Base-by-base conservation (phyloP, 2,888 invertebrate species). In the Mythimna albipuncta region DNA sequence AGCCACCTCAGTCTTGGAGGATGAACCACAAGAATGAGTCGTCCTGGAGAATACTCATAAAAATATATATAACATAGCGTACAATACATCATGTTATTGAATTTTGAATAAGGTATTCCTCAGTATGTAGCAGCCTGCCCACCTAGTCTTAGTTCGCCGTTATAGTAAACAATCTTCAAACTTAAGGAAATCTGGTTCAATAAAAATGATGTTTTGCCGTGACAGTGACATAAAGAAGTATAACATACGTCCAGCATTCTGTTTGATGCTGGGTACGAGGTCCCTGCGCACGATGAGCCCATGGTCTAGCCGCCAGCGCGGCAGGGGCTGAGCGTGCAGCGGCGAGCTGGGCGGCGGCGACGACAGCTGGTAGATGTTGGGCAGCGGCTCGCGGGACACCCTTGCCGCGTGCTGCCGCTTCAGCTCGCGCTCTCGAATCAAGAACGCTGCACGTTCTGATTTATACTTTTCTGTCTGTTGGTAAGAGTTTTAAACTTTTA, bases 321-420 rank as follows among this genome's bases (percentile, higher is more conserved):
- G 78, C 38, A n/a, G 13, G 26, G 70, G 69, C 3, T 69, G n/a
- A 26, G 85, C 44, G 21, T 10, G 2, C 21, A 19, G 61, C 10
- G n/a, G 59, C 7, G 26, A 32, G 50, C 19, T 35, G 7, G 19
- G 1, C 11, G 11, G 66, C 19, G 71, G 73, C 2, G 72, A 26
- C 21, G 87, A 76, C 54, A 93, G 82, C 59, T 83, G 87, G 86
- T 90, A 93, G 57, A 91, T 86, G 71, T 94, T 93, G 0, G 89
- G 89, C 5, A 88, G 84, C 0, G 91, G 88, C 4, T 86, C 79
- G 2, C 88, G 86, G 0, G 92, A 85, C 0, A 93, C 77, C 6
- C 90, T 85, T 38, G 72, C 79, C 0, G 93, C 94, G 50, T 91
- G 89, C 55, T 93, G 85, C 6, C 84, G 81, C 64, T 90, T 90